A percentile compares a stretch with the other conserved stretches of the same genome.
Conservation (phyloP, 2,797 vertebrate species). For the Alosa sapidissima region DNA sequence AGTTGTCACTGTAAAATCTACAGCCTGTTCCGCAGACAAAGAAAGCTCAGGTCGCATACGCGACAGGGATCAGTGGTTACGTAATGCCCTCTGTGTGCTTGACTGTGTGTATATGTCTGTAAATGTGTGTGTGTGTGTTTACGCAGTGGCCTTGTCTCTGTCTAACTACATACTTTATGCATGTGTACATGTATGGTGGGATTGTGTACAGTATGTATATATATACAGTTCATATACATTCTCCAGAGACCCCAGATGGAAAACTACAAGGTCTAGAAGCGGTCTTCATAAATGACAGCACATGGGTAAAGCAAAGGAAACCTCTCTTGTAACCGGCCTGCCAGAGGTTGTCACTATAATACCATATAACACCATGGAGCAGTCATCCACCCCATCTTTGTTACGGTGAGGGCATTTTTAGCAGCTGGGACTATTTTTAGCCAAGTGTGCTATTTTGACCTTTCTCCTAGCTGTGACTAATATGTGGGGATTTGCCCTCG, state of each 20-base stretch:
- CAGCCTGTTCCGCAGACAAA: constrained; percentile 63
- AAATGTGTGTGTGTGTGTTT: constrained; percentile 12
- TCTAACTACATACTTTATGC: neutral
- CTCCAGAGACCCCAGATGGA: constrained; percentile 7
- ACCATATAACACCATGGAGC: neutral
- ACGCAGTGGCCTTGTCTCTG: constrained; percentile 1
- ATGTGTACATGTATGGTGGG: constrained; percentile 24
- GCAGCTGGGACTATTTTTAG: constrained; percentile 54
- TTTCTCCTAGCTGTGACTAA: constrained; percentile 53
- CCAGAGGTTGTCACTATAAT: constrained; percentile 7
- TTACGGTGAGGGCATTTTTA: constrained; percentile 14
- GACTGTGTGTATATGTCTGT: constrained; percentile 6
- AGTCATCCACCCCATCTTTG: neutral
- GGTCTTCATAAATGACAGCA: neutral
- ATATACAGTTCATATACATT: constrained; percentile 8
- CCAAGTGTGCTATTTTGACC: constrained; percentile 57
- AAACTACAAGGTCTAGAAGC: neutral
- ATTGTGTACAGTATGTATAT: constrained; percentile 21
- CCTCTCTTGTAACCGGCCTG: neutral
- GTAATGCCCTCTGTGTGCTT: neutral
- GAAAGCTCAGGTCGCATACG: constrained; percentile 66
- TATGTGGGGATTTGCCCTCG: constrained; percentile 48
- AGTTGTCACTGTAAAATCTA: constrained; percentile 71
- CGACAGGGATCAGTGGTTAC: constrained; percentile 57
- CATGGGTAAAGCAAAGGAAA: neutral